Base-by-base conservation (phyloP, 2,797 vertebrate species). In the Ctenochaetus hawaiiensis region DNA sequence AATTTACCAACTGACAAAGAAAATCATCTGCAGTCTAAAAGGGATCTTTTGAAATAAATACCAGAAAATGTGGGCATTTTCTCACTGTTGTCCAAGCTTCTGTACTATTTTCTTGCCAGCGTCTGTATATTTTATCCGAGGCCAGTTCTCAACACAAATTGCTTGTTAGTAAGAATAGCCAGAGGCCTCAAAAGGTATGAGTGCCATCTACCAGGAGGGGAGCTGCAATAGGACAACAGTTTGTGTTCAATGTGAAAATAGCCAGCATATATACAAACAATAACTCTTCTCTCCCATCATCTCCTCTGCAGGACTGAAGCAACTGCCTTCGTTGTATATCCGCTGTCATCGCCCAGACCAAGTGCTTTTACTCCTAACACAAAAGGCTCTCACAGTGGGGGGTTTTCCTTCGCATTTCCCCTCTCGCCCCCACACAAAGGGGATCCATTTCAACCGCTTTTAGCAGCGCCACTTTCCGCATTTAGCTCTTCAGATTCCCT, bases 401-500 rank as follows among this genome's bases (percentile, higher is more conserved):
- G 86, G 70, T 7, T 81, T 88, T 87, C 89, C 82, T 67, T 56
- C n/a, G 59, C 66, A 37, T 85, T 83, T 78, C 80, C 84, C 78
- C 74, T 58, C 85, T 82, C 39, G 16, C 75, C 61, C 88, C 83
- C 89, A 84, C 87, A 94, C 88, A 92, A 93, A 91, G 84, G 83
- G 81, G 89, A 94, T 92, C 86, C 82, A 92, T 94, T 94, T 91
- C 93, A 92, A 39, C 76, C 53, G 18, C 89, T 90, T 90, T 88
- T 81, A 92, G 85, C 86, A 66, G 72, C 51, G 34, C 84, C 81
- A 80, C 90, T 90, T 85, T 87, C 89, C 71, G 41, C 91, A 88
- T 90, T 87, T 81, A 89, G 88, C 39, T 78, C 75, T 78, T 73
- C 71, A 62, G 81, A 78, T 81, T 85, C 64, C 80, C 64, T 89